Conservation (phyloP, 1,140 invertebrate genomes). For the Whitmania pigra region DNA sequence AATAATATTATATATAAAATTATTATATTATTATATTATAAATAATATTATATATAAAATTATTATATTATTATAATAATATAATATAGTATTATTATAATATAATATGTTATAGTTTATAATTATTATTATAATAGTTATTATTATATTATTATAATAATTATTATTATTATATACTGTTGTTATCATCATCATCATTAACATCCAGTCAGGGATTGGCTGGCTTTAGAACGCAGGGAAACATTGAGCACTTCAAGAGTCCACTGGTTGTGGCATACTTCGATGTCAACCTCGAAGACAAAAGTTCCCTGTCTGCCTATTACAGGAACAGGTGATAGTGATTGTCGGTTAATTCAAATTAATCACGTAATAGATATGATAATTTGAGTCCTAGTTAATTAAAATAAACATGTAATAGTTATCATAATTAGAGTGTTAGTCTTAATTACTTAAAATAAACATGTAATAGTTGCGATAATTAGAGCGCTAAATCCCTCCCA, state of each 20-base stretch:
- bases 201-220: constrained; percentile 9
- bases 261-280: constrained; percentile 18
- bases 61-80: too few relatives aligned
- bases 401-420: too few relatives aligned
- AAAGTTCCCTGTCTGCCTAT: not conserved
- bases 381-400: not conserved
- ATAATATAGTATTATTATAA: not conserved
- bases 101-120: not conserved
- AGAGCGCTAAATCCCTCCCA: too few relatives aligned
- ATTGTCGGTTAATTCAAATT: not conserved
- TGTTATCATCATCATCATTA: too few relatives aligned
- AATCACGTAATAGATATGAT: too few relatives aligned
- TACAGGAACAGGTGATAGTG: constrained; percentile 6
- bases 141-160: not conserved
- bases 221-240: constrained; percentile 10
- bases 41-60: too few relatives aligned
- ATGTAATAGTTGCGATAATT: too few relatives aligned
- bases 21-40: too few relatives aligned
- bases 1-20: too few relatives aligned
- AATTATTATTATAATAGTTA: not conserved
- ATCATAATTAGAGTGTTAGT: too few relatives aligned
- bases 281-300: constrained; percentile 13
- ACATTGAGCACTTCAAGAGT: constrained; percentile 8
- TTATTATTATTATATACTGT: not conserved
- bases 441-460: not conserved